Conservation (phyloP, 2,113 vertebrate species). For the Suncus etruscus region DNA sequence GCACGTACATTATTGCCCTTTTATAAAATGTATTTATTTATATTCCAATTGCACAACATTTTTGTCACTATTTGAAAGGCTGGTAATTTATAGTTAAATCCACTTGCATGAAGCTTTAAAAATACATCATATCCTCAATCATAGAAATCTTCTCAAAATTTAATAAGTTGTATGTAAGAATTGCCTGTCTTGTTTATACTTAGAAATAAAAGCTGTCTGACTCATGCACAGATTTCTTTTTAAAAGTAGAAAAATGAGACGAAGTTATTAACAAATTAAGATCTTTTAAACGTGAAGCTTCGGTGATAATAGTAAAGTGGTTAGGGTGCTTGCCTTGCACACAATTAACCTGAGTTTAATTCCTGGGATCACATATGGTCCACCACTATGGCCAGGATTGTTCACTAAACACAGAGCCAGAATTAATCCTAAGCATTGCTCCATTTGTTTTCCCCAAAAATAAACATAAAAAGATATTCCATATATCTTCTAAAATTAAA, state of each 20-base stretch:
- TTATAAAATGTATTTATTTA: neutral
- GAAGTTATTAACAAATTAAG: conserved; percentile 8
- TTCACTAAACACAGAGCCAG: no score
- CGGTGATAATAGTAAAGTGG: no score
- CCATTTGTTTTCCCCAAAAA: no score
- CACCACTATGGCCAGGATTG: no score
- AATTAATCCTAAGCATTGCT: no score
- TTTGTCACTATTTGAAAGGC: conserved; percentile 50
- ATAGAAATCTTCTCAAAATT: conserved; percentile 41
- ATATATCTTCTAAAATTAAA: conserved; percentile 46
- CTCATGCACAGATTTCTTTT: conserved; percentile 21
- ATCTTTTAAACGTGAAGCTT: no score
- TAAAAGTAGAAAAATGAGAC: conserved; percentile 7
- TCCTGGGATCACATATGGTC: no score
- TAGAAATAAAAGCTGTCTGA: neutral
- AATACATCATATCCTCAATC: conserved; percentile 12
- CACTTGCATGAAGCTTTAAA: conserved; percentile 54
- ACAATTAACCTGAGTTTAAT: no score
- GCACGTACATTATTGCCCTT: neutral
- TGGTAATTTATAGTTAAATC: conserved; percentile 65
- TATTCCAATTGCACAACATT: conserved; percentile 37
- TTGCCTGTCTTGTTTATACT: conserved; percentile 54
- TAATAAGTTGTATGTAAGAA: conserved; percentile 33
- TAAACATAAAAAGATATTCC: neutral
- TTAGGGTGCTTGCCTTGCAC: no score